Percentiles rank a stretch among this genome's conserved stretches.
phyloP scores from a whole-genome alignment of 1,140 invertebrate species.

The Kradibia gibbosae region DNA sequence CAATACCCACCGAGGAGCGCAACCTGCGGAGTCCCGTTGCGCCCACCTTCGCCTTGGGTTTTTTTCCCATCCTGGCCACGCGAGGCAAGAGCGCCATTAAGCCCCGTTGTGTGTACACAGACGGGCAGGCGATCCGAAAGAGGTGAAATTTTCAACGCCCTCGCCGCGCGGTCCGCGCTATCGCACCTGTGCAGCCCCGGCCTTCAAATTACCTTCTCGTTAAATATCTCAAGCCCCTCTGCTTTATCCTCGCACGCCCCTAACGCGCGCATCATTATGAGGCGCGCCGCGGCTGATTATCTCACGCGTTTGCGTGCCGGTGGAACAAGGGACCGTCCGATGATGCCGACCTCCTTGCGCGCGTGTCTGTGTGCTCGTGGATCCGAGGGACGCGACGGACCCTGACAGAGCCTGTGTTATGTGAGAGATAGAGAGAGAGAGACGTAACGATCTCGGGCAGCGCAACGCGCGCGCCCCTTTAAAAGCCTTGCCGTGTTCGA shows the following conservation, averaged over 20 bases:
- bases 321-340: slow-evolving; percentile 36
- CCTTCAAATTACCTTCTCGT: slow-evolving; percentile 65
- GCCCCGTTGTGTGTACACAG: neutral
- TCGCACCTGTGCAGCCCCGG: slow-evolving; percentile 50
- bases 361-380: neutral
- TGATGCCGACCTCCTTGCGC: slow-evolving; percentile 31
- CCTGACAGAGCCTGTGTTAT: neutral
- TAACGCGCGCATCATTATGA: slow-evolving; percentile 57
- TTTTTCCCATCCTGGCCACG: neutral
- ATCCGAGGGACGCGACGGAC: neutral
- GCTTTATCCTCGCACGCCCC: slow-evolving; percentile 66
- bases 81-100: slow-evolving; percentile 35
- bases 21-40: slow-evolving; percentile 10
- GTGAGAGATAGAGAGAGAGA: neutral
- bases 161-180: slow-evolving; percentile 30
- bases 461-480: slow-evolving; percentile 51
- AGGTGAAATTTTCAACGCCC: slow-evolving; percentile 47
- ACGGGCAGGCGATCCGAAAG: slow-evolving; percentile 7
- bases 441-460: slow-evolving; percentile 50
- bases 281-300: slow-evolving; percentile 62
- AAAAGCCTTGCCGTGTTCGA: slow-evolving; percentile 52
- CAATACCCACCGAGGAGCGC: neutral
- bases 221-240: slow-evolving; percentile 65
- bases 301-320: slow-evolving; percentile 58
- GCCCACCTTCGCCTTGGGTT: neutral